phyloP scores from a whole-genome alignment of 2,888 invertebrate genomes.

The Drosophila helvetica region DNA sequence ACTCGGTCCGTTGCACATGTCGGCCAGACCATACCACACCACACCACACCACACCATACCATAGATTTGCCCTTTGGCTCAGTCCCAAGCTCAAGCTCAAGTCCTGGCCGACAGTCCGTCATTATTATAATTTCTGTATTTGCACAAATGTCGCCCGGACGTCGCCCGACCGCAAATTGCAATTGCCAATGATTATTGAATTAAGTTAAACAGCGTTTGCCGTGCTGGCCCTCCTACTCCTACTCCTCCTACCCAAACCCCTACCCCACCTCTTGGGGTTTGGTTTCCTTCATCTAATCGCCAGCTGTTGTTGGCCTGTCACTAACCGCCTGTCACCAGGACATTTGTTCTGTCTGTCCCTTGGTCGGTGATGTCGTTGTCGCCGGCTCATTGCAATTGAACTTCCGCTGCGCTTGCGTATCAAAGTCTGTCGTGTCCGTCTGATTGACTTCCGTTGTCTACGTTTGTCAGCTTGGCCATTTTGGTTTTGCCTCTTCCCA shows the following conservation, averaged over 20 bases:
- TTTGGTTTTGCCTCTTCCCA: slow-evolving; percentile 66
- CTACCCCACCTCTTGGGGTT: not conserved
- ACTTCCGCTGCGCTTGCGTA: slow-evolving; percentile 75
- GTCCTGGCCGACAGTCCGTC: slow-evolving; percentile 59
- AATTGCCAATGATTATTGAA: slow-evolving; percentile 81
- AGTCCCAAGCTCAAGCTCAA: slow-evolving; percentile 17
- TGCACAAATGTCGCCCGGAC: slow-evolving; percentile 70
- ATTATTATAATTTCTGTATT: slow-evolving; percentile 81
- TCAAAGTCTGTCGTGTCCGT: slow-evolving; percentile 71
- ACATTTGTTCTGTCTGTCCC: slow-evolving; percentile 17
- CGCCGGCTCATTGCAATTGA: slow-evolving; percentile 66
- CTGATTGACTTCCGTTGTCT: slow-evolving; percentile 79
- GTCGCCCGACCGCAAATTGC: slow-evolving; percentile 71
- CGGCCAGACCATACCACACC: slow-evolving; percentile 38
- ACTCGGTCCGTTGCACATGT: slow-evolving; percentile 51
- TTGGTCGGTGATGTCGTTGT: slow-evolving; percentile 8
- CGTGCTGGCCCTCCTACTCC: slow-evolving; percentile 45
- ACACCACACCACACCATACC: not conserved
- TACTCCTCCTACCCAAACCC: slow-evolving; percentile 5
- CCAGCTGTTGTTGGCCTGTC: slow-evolving; percentile 65
- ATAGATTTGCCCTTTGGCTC: not conserved
- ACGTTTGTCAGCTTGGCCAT: slow-evolving; percentile 77
- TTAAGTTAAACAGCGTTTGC: slow-evolving; percentile 80
- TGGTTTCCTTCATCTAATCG: slow-evolving; percentile 60
- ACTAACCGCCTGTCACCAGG: slow-evolving; percentile 36